Percentiles rank a stretch among this genome's conserved stretches.
Conservation (phyloP, 1,140 invertebrate species). For the Pachyrhynchus sulphureomaculatus region DNA sequence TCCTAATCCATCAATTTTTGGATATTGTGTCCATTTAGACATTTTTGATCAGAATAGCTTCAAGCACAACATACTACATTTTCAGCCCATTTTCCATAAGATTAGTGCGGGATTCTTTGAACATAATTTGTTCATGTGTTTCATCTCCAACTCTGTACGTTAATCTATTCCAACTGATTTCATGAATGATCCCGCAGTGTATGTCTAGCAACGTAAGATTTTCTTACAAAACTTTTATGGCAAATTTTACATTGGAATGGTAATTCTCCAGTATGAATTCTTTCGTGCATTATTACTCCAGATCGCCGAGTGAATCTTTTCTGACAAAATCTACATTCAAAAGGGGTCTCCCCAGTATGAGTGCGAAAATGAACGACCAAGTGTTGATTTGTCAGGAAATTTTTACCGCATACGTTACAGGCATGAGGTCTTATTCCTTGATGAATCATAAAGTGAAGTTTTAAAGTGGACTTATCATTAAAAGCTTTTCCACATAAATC, state of each 20-base stretch:
- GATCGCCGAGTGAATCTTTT: not conserved
- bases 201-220: not conserved
- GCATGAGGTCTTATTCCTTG: not conserved
- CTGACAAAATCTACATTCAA: not conserved
- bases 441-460: not conserved
- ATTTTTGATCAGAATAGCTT: too few species aligned
- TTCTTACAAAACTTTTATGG: not conserved
- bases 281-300: not conserved
- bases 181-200: too few species aligned
- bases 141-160: too few species aligned
- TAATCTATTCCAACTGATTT: too few species aligned
- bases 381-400: not conserved
- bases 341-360: not conserved
- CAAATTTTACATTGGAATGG: not conserved
- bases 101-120: too few species aligned
- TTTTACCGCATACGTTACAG: not conserved
- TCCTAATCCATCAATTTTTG: too few species aligned
- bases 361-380: not conserved
- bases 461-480: not conserved
- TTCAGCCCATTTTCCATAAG: too few species aligned
- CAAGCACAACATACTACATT: too few species aligned
- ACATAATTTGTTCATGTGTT: too few species aligned
- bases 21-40: too few species aligned
- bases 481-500: not conserved
- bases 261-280: not conserved